A percentile compares a stretch with the other conserved stretches of the same genome.
Conservation (phyloP, 92 coral and sea anemone genomes). For the Porites evermanni region DNA sequence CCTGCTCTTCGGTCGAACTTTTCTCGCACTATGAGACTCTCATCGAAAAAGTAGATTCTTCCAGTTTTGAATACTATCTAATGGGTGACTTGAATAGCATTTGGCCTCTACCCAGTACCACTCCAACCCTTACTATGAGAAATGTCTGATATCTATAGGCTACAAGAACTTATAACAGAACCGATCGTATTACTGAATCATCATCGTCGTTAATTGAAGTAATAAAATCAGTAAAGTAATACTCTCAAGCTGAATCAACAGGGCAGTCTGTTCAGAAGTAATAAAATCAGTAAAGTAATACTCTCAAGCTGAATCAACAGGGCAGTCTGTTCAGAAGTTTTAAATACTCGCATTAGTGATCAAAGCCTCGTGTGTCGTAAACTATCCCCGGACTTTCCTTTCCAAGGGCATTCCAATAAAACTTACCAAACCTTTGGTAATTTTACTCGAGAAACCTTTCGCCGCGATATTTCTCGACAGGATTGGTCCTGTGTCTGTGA, state of each 20-base stretch:
- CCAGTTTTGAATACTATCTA: conserved; percentile 11
- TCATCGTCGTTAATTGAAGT: conserved; percentile 45
- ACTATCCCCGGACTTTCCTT: conserved; percentile 27
- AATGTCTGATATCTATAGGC: conserved; percentile 47
- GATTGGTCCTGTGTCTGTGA: conserved; percentile 40
- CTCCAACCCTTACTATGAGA: conserved; percentile 29
- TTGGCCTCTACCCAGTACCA: conserved; percentile 22
- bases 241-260: conserved; percentile 34
- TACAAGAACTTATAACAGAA: conserved; percentile 38
- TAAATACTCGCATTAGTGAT: conserved; percentile 49
- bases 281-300: conserved; percentile 3
- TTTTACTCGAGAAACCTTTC: background rate
- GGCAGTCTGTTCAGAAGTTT: conserved; percentile 53
- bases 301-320: conserved; percentile 36
- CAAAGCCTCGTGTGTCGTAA: conserved; percentile 49
- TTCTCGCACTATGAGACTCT: background rate
- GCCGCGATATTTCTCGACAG: conserved; percentile 54
- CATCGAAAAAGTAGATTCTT: conserved; percentile 36
- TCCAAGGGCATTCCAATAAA: too few species aligned
- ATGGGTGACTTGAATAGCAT: conserved; percentile 20
- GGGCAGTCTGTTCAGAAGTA: conserved; percentile 48
- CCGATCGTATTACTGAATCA: conserved; percentile 41
- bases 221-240: background rate
- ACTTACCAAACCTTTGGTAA: too few species aligned
- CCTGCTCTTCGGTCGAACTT: conserved; percentile 38